Percentiles rank a stretch among this genome's conserved stretches.
phyloP scores from a whole-genome alignment of 2,888 invertebrate species.

The Agrotis segetum region DNA sequence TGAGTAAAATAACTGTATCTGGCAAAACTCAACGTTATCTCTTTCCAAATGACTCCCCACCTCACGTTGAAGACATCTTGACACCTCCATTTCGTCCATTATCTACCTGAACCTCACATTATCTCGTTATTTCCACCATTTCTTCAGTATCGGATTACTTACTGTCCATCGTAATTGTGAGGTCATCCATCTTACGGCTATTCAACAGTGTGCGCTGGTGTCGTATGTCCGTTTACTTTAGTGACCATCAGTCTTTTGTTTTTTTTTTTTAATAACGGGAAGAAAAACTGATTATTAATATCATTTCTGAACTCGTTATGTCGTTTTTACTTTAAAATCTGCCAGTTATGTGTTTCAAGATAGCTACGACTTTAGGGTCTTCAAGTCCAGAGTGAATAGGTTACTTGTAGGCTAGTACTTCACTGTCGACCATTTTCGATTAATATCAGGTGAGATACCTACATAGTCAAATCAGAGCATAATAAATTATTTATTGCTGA shows the following conservation, averaged over 20 bases:
- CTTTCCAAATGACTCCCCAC: neutral
- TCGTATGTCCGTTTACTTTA: slow-evolving; percentile 39
- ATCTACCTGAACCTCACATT: slow-evolving; percentile 8
- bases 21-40: neutral
- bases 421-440: no score
- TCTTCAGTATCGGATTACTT: slow-evolving; percentile 59
- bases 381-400: no score
- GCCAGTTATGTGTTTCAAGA: no score
- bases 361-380: no score
- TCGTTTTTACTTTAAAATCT: no score
- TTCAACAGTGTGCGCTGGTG: slow-evolving; percentile 52
- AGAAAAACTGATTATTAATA: no score
- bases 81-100: slow-evolving; percentile 8
- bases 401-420: no score
- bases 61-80: slow-evolving; percentile 16
- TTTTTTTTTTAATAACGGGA: neutral
- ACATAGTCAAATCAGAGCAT: no score
- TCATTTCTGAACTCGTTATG: no score
- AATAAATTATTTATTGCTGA: no score
- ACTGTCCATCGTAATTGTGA: slow-evolving; percentile 60
- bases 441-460: no score
- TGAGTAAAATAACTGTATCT: neutral
- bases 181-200: slow-evolving; percentile 64
- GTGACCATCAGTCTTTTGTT: slow-evolving; percentile 24
- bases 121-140: slow-evolving; percentile 37